phyloP scores from a whole-genome alignment of 2,797 vertebrate genomes.

The Periophthalmus magnuspinnatus region DNA sequence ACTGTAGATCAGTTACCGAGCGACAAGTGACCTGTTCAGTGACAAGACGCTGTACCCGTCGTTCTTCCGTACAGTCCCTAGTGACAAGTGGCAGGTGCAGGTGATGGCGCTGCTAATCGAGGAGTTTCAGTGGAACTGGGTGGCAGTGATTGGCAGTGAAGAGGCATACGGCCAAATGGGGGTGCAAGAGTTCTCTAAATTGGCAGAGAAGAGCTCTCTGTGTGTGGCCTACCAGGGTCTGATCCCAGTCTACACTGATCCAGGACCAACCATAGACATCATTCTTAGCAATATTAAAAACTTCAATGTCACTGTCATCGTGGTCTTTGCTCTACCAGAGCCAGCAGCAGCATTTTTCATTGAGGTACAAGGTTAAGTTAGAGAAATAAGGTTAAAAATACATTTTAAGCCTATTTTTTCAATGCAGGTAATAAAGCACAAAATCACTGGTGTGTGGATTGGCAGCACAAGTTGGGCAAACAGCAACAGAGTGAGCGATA shows the following conservation, averaged over 20 bases:
- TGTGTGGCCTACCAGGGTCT: conserved; percentile 87
- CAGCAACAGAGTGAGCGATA: conserved; percentile 30
- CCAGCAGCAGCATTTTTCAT: conserved; percentile 68
- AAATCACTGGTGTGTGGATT: conserved; percentile 85
- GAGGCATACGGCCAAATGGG: conserved; percentile 85
- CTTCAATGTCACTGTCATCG: conserved; percentile 73
- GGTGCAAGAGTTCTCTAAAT: conserved; percentile 66
- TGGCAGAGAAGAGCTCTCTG: conserved; percentile 62
- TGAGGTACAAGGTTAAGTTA: conserved; percentile 57
- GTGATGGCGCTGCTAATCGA: conserved; percentile 77
- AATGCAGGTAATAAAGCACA: conserved; percentile 71
- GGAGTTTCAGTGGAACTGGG: conserved; percentile 87
- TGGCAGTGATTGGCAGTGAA: conserved; percentile 83
- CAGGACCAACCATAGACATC: not conserved
- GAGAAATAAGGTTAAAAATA: not conserved
- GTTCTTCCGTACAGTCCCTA: conserved; percentile 88
- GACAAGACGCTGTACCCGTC: conserved; percentile 79
- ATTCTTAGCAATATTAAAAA: conserved; percentile 67
- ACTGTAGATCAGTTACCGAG: conserved; percentile 84
- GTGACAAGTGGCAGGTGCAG: conserved; percentile 77
- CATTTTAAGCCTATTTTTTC: conserved; percentile 10
- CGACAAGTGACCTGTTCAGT: conserved; percentile 85
- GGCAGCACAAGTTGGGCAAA: conserved; percentile 84
- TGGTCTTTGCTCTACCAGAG: conserved; percentile 75
- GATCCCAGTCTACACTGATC: conserved; percentile 74